These are phyloP conservation scores for Agrochola macilenta DNA, from an alignment of 2,888 invertebrate genomes.

Conservation along the genomic window DNA sequence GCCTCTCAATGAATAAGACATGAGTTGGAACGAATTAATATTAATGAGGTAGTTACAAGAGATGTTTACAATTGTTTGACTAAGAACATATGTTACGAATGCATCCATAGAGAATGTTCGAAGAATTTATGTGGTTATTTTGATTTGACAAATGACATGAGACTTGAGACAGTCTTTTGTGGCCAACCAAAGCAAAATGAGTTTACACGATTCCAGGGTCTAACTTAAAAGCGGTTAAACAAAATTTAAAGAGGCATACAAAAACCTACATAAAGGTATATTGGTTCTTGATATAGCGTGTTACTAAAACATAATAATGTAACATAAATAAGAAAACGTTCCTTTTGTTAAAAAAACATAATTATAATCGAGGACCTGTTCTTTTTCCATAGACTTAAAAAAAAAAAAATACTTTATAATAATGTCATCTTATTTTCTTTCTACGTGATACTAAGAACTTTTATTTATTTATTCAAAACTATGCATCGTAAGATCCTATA, in stretches of 20 bases:
- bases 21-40: conserved; percentile 59
- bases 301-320: neutral
- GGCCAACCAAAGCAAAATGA: neutral
- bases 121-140: conserved; percentile 17
- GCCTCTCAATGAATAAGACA: conserved; percentile 59
- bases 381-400: neutral
- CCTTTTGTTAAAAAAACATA: neutral
- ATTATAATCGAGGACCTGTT: neutral
- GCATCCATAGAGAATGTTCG: conserved; percentile 1
- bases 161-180: neutral
- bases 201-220: neutral
- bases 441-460: neutral
- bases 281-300: neutral
- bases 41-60: conserved; percentile 57
- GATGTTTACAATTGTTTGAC: conserved; percentile 60
- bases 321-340: neutral
- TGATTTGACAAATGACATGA: neutral
- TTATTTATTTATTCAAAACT: neutral
- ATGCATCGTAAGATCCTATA: conserved; percentile 2
- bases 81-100: conserved; percentile 37
- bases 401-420: too few relatives aligned
- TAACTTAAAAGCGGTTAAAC: neutral
- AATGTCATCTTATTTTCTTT: neutral
- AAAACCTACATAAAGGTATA: neutral
- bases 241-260: neutral